Evolutionary conservation across 2,113 vertebrate species (phyloP), one percentile per base, ranked within the genome.

Genomic region (Guaruba guarouba): DNA sequence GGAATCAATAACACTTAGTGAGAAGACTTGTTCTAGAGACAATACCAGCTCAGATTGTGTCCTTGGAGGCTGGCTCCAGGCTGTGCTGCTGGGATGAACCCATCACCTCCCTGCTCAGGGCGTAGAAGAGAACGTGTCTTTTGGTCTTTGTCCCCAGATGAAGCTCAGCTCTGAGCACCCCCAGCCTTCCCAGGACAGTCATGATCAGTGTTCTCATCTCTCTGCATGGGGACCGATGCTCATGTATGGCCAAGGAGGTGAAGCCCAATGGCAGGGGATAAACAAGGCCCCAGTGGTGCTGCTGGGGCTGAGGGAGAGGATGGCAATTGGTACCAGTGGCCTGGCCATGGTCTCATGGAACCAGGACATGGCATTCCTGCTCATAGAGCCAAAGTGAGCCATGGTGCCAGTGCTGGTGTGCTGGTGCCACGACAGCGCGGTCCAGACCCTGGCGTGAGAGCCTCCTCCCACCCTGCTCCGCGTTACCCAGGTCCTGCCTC

Each of bases 401-500:
- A 5, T 9, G 31, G 55, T 31, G 31, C 12, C 5, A 13, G 19
- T 9, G 31, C 31, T 51, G 17, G 28, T 54, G 28, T 54, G 28
- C 28, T 14, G 33, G 57, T 16, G 57, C 57, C 33, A 15, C 1
- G 20, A n/a, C 33, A n/a, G 57, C 4, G 1, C 3, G 0, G 28
- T 16, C 27, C 5, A 7, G 62, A 90, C 54, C 46, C 46, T 48
- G 39, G 37, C 4, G 0, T 61, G 33, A 24, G 29, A 77, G 54
- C 83, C 59, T 37, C 74, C 35, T 17, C 52, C 59, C 1, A 17
- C 77, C 80, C 92, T 88, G 78, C 25, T 55, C 90, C 67, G 20
- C 81, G 93, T 97, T 97, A 96, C 92, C 70, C 55, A 25, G 82
- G 68, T 90, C 86, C 95, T 87, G 92, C 73, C 92, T 93, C 94